Evolutionary conservation across 2,797 vertebrate species (phyloP).

Genomic region (Parauchenoglanis ngamensis): DNA sequence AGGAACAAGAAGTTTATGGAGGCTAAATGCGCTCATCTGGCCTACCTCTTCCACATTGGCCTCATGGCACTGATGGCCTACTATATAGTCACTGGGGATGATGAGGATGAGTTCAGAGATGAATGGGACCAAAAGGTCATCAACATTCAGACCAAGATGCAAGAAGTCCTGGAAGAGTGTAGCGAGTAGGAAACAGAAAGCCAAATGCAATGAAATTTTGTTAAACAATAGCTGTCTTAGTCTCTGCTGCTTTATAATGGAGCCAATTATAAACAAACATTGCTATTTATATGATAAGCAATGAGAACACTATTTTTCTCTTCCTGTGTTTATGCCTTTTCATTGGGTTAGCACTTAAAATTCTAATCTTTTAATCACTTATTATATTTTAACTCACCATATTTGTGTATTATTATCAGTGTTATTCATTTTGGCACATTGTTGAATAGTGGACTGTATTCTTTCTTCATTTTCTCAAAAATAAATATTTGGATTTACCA

Average conservation of each 20-base stretch:
- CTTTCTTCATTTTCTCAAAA: conserved; percentile 25
- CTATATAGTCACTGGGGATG: conserved; percentile 73
- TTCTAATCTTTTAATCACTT: background rate
- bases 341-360: conserved; percentile 17
- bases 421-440: background rate
- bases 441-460: background rate
- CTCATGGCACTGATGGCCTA: conserved; percentile 79
- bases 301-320: conserved; percentile 21
- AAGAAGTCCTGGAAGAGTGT: conserved; percentile 72
- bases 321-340: background rate
- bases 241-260: conserved; percentile 15
- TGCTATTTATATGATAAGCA: conserved; percentile 26
- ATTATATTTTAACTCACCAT: background rate
- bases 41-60: conserved; percentile 78
- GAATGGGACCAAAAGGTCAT: conserved; percentile 71
- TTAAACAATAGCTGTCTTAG: conserved; percentile 1
- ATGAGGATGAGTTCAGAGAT: conserved; percentile 71
- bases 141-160: conserved; percentile 74
- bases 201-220: background rate
- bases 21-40: conserved; percentile 71
- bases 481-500: conserved; percentile 27
- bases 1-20: conserved; percentile 72
- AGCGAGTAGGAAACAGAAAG: conserved; percentile 49
- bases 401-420: conserved; percentile 25
- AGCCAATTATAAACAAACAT: conserved; percentile 22